Base-by-base conservation (phyloP, 2,113 vertebrate species). In the Anhinga rufa region DNA sequence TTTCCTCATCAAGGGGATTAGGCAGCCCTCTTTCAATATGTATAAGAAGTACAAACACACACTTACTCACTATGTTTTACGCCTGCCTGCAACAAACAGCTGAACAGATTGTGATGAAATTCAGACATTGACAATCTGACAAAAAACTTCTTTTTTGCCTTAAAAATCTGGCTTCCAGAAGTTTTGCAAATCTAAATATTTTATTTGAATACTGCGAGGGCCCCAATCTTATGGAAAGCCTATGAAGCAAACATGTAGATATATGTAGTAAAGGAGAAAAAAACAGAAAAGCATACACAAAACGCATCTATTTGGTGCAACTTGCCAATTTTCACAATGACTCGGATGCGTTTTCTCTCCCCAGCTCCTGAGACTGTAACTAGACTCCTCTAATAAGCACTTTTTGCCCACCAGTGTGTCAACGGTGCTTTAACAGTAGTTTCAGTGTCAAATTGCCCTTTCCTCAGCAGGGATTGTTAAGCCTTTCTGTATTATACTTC, bases 61-160 rank as follows among this genome's bases (percentile, higher is more conserved):
- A 96, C 96, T 98, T 97, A 97, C 94, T 96, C 93, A 96, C 97
- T 94, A 92, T 84, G 49, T 96, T 97, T 97, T 97, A 98, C 74
- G 97, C 98, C 97, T 98, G 97, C 97, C 95, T 98, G 96, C 95
- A 97, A 98, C 97, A 98, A 98, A 98, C 98, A 98, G 98, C 98
- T 95, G 97, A 98, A 98, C 98, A 98, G 98, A 98, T 98, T 98
- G 98, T 95, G 97, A 98, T 98, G 97, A 98, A 98, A 98, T 98
- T 98, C 97, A 98, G 97, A 97, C 97, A 97, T 19, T 98, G 97
- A 98, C 97, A 98, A 97, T 98, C 98, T 98, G 97, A 98, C 97
- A 98, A 97, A 98, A 98, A 97, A 97, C 97, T 96, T 95, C 94
- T 95, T 97, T 98, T 97, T 95, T 97, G 93, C 97, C 95, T 98